Evolutionary conservation across 2,888 invertebrate genomes (phyloP).

Genomic region (Nemotelus pantherinus): DNA sequence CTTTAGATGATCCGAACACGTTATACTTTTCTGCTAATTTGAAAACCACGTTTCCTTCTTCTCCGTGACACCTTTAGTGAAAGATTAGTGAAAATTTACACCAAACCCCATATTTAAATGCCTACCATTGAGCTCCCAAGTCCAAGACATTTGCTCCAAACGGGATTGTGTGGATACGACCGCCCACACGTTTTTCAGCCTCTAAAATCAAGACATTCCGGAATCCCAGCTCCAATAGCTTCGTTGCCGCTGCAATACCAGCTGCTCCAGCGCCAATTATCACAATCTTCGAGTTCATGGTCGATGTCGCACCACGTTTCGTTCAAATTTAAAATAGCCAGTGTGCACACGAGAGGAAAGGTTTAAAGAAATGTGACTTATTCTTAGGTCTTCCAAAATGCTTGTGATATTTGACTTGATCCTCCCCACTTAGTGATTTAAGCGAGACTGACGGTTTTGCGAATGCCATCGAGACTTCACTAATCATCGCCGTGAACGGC

Average conservation of each 20-base stretch:
- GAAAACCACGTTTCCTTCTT: constrained; percentile 71
- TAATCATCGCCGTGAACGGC: constrained; percentile 23
- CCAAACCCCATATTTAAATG: not conserved
- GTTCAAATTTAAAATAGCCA: not conserved
- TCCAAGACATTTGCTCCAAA: constrained; percentile 72
- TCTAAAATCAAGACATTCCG: constrained; percentile 70
- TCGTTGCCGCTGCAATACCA: constrained; percentile 63
- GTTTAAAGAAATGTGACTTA: constrained; percentile 2
- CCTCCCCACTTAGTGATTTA: constrained; percentile 7
- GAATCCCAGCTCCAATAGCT: constrained; percentile 63
- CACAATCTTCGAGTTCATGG: constrained; percentile 57
- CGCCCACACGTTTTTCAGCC: constrained; percentile 72
- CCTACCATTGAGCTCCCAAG: constrained; percentile 80
- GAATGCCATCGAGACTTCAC: constrained; percentile 6
- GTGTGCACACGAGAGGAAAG: not conserved
- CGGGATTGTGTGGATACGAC: constrained; percentile 68
- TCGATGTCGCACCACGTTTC: not conserved
- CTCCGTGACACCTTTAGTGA: constrained; percentile 72
- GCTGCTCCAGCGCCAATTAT: constrained; percentile 63
- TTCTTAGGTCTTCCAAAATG: constrained; percentile 30
- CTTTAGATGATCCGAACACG: constrained; percentile 57
- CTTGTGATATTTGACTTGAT: constrained; percentile 4
- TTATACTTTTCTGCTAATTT: constrained; percentile 64
- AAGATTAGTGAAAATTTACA: not conserved
- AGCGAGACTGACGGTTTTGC: constrained; percentile 20